phyloP scores from a whole-genome alignment of 2,113 vertebrate genomes.

The Oncorhynchus nerka region DNA sequence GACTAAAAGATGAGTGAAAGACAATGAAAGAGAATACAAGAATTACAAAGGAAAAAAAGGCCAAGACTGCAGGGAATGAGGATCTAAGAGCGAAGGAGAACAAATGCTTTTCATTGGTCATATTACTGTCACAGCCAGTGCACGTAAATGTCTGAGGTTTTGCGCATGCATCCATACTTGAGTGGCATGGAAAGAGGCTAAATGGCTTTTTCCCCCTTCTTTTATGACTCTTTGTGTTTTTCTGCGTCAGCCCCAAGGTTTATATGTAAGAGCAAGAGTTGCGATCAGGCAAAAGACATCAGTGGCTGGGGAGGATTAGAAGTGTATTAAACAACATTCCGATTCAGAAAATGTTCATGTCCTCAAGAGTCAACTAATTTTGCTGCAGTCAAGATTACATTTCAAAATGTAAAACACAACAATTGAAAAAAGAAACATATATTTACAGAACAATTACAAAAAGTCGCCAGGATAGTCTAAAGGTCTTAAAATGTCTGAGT shows the following conservation, averaged over 20 bases:
- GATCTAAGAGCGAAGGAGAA: neutral
- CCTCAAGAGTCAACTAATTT: too few species aligned
- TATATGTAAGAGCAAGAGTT: slow-evolving; percentile 45
- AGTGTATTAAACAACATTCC: slow-evolving; percentile 10
- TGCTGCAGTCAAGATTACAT: neutral
- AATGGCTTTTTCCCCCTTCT: slow-evolving; percentile 29
- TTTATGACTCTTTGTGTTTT: slow-evolving; percentile 24
- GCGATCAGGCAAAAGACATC: slow-evolving; percentile 36
- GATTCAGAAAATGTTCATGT: too few species aligned
- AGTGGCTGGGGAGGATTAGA: slow-evolving; percentile 19
- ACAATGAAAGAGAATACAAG: neutral
- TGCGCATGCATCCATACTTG: slow-evolving; percentile 12
- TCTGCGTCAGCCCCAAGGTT: slow-evolving; percentile 28
- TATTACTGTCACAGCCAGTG: slow-evolving; percentile 2
- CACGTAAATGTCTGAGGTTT: neutral
- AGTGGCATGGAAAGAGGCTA: slow-evolving; percentile 2
- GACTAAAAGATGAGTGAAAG: neutral
- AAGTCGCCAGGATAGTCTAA: neutral
- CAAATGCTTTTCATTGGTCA: slow-evolving; percentile 13
- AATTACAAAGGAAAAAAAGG: neutral
- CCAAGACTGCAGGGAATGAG: neutral
- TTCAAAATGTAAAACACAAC: too few species aligned
- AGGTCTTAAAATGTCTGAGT: too few species aligned
- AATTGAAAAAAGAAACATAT: too few species aligned
- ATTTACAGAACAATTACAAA: neutral